Base-by-base conservation (phyloP, 2,113 vertebrate species). In the Protomyctophum bolini region DNA sequence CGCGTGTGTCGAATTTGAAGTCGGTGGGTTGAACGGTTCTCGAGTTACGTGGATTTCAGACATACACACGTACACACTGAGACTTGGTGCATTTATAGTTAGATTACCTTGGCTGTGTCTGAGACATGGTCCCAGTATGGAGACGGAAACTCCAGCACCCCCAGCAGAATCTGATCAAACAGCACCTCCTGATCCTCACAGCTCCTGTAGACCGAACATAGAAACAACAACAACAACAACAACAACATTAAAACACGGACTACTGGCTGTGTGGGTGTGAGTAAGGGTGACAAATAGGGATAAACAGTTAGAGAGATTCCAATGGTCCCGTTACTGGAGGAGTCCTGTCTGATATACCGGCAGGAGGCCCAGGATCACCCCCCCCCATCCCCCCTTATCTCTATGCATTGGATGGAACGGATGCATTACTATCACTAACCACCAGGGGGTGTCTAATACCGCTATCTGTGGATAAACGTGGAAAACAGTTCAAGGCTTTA, bases 61-160 rank as follows among this genome's bases (percentile, higher is more conserved):
- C 21, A 2, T 21, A 21, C 21, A 21, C 21, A 21, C 21, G 21
- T 21, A 2, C 21, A 21, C 21, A 21, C 21, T 1, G 21, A 21
- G 21, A 21, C 21, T 2, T 21, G 21, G 21, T 21, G 21, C 21
- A 21, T 21, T 21, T 21, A 21, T 21, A 21, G 21, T 41, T 41
- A 41, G 7, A 0, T 81, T 21, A 97, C 98, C 95, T 95, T 99
- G 55, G 98, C 98, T 6, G 97, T 94, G 55, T 98, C 96, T 8
- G 98, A 99, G 72, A 99, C 92, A 0, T 98, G 96, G 88, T 99
- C 97, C 98, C 98, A 99, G 73, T 98, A 99, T 0, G 96, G 97
- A 66, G 95, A 92, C 62, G 98, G 98, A 77, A 99, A 99, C 85
- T 99, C 97, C 66, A 98, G 92, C 87, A 98, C 97, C 12, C 97